Base-by-base conservation (phyloP, 2,888 invertebrate genomes). In the Lottia scabra region DNA sequence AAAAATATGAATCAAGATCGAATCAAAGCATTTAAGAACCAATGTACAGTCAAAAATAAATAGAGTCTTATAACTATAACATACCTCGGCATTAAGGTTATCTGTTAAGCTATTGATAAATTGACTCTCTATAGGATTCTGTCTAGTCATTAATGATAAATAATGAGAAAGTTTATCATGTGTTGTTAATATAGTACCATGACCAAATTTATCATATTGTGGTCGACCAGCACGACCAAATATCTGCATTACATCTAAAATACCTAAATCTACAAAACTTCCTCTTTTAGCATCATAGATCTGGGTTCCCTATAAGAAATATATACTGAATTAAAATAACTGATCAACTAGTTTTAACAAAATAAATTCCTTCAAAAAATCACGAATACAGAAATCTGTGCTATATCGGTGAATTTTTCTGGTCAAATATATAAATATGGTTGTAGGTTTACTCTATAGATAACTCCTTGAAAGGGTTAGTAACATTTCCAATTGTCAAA, bases 151-250 rank as follows among this genome's bases (percentile, higher is more conserved):
- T 68, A 98, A 92, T 0, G 96, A 95, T 72, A 99, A 91, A 87
- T 99, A 99, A 87, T 97, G 96, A 45, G 95, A 93, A 71, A 99
- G 91, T 88, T 98, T 98, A 77, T 95, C 94, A 87, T 97, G 95
- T 0, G 94, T 91, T 0, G 99, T 99, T 66, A 99, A 96, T 73
- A 99, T 99, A 48, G 96, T 95, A 56, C 98, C 99, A 48, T 96
- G 94, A 6, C 99, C 98, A 16, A 95, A 88, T 16, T 84, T 95
- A 89, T 99, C 99, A 90, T 94, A 99, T 90, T 99, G 99, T 0
- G 99, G 99, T 1, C 99, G 93, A 5, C 99, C 99, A 5, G 99
- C 99, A 72, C 99, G 93, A 56, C 99, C 99, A 90, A 99, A 99
- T 84, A 99, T 99, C 85, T 90, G 90, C 85, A 88, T 85, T 63